A percentile compares a stretch with the other conserved stretches of the same genome.
Conservation (phyloP, 2,113 vertebrate genomes). For the Pterophyllum scalare region DNA sequence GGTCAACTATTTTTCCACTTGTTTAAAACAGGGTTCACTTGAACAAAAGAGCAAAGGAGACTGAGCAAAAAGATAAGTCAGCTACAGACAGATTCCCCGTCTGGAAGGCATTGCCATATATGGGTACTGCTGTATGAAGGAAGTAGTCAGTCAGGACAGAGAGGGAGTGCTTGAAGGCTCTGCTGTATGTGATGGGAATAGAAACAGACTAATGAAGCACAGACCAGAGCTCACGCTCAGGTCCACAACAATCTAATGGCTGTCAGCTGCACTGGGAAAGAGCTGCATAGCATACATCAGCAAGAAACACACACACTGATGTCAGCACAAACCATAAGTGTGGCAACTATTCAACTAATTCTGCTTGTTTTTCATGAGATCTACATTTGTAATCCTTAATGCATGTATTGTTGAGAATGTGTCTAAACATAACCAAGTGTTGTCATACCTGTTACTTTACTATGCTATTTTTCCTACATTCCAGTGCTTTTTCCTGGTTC, state of each 20-base stretch:
- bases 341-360: neutral
- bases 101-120: conserved; percentile 68
- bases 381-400: neutral
- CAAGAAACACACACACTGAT: neutral
- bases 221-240: neutral
- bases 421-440: neutral
- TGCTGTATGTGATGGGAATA: conserved; percentile 1
- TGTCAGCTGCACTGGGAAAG: conserved; percentile 17
- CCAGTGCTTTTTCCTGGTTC: neutral
- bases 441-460: neutral
- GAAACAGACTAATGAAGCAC: conserved; percentile 5
- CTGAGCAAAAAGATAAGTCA: conserved; percentile 17
- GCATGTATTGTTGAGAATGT: neutral
- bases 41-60: neutral
- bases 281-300: conserved; percentile 8
- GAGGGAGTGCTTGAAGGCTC: conserved; percentile 29
- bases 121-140: conserved; percentile 48
- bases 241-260: conserved; percentile 13
- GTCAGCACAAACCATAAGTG: neutral
- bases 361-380: neutral
- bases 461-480: neutral
- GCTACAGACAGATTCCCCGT: neutral
- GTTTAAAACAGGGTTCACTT: conserved; percentile 32
- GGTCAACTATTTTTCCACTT: conserved; percentile 42
- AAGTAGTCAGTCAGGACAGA: conserved; percentile 37